Evolutionary conservation across 2,888 invertebrate species (phyloP), one percentile per base, ranked within the genome.

Genomic region (Seira sanloemensis): DNA sequence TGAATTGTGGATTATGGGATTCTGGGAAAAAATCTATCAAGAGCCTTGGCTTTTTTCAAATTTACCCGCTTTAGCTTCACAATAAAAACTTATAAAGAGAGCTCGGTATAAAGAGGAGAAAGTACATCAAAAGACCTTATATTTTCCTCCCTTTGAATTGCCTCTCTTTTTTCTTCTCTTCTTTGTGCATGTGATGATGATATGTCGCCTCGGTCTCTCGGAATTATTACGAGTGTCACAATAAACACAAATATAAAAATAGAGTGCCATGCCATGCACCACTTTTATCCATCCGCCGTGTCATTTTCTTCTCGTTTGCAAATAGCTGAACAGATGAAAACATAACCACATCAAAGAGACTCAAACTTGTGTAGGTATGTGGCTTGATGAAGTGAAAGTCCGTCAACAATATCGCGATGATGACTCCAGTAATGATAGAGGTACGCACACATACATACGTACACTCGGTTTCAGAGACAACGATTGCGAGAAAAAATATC

Each of bases 361-460:
- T 37, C 4, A 37, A 37, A 37, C 37, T 12, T 37, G 16, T 12
- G 71, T 19, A 21, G 50, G 58, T 71, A 24, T 54, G 72, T 19
- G 46, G 24, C 2, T 73, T 67, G 65, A 73, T 73, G 73, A 79
- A 78, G 72, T 65, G 71, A 78, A 78, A 78, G 72, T 25, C 67
- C 66, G 46, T 72, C 65, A 72, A 65, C 18, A 50, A 18, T 18
- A 37, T 37, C 37, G 5, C 37, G 12, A 37, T 37, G 37, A 37
- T 37, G 37, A 37, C 37, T 37, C 37, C 12, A 12, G 37, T 37
- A 37, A 37, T 37, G 37, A 37, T 37, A 4, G 37, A 4, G n/a
- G n/a, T n/a, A n/a, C n/a, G n/a, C n/a, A n/a, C n/a, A n/a, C n/a
- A n/a, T 37, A 12, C 37, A 37, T 7, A 37, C 4, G 37, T 37